phyloP scores from a whole-genome alignment of 2,888 invertebrate genomes.

The Nycteola revayana region DNA sequence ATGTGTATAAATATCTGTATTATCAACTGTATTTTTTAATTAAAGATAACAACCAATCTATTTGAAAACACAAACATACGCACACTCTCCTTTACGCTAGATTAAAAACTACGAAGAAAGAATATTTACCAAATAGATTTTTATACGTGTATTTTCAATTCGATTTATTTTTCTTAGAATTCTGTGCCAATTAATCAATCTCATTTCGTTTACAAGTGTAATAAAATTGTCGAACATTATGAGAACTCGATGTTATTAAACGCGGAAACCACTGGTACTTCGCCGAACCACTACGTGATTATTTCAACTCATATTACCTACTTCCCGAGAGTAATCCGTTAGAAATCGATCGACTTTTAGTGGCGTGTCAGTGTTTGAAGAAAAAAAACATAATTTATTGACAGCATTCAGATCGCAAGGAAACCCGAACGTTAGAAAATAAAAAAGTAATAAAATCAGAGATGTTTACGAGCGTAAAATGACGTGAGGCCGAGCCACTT shows the following conservation, averaged over 20 bases:
- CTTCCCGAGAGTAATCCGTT: conserved; percentile 78
- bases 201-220: conserved; percentile 13
- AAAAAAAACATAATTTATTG: conserved; percentile 79
- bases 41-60: too few relatives aligned
- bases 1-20: too few relatives aligned
- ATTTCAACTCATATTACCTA: conserved; percentile 72
- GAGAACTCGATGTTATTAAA: conserved; percentile 74
- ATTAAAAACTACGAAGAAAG: too few relatives aligned
- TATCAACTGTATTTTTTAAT: too few relatives aligned
- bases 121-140: too few relatives aligned
- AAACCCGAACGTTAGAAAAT: conserved; percentile 79
- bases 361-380: conserved; percentile 79
- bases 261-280: conserved; percentile 73
- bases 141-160: too few relatives aligned
- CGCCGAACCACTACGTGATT: conserved; percentile 72
- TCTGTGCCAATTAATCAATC: too few relatives aligned
- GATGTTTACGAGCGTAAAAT: conserved; percentile 80
- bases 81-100: too few relatives aligned
- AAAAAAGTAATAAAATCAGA: conserved; percentile 79
- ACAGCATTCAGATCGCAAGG: conserved; percentile 76
- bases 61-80: too few relatives aligned
- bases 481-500: conserved; percentile 69
- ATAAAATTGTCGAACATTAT: conserved; percentile 42
- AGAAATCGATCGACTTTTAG: conserved; percentile 81
- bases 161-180: too few relatives aligned